phyloP scores from a whole-genome alignment of 1,140 invertebrate species.

The Halyomorpha halys region DNA sequence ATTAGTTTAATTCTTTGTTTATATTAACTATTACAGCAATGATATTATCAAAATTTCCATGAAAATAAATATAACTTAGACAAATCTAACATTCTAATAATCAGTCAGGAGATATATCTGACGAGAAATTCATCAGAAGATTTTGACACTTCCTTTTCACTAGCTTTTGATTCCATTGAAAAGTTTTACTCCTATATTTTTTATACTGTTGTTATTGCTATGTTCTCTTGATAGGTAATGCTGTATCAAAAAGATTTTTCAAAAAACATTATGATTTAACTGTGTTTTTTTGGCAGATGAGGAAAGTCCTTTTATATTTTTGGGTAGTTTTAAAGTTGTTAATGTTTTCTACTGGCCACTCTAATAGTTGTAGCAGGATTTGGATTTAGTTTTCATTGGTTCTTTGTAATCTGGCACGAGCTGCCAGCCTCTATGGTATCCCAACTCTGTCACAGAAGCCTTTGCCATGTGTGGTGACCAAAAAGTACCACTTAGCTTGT shows the following conservation, averaged over 20 bases:
- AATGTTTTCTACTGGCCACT: background rate
- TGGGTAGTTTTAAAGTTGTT: background rate
- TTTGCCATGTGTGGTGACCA: no score
- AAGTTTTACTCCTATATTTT: background rate
- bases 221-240: background rate
- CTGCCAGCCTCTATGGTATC: background rate
- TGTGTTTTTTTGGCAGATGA: background rate
- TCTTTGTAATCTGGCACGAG: background rate
- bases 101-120: background rate
- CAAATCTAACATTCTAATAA: background rate
- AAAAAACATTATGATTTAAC: conserved; percentile 23
- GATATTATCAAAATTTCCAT: background rate
- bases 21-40: background rate
- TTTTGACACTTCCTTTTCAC: background rate
- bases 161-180: background rate
- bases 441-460: no score
- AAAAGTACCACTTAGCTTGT: no score
- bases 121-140: background rate
- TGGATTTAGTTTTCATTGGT: background rate
- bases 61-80: background rate
- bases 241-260: background rate
- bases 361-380: background rate
- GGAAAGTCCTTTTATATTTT: no score
- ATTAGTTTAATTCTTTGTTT: background rate
- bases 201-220: background rate